A percentile compares a stretch with the other conserved stretches of the same genome.
Evolutionary conservation across 2,797 vertebrate species (phyloP).

Genomic region (Gymnocypris eckloni): DNA sequence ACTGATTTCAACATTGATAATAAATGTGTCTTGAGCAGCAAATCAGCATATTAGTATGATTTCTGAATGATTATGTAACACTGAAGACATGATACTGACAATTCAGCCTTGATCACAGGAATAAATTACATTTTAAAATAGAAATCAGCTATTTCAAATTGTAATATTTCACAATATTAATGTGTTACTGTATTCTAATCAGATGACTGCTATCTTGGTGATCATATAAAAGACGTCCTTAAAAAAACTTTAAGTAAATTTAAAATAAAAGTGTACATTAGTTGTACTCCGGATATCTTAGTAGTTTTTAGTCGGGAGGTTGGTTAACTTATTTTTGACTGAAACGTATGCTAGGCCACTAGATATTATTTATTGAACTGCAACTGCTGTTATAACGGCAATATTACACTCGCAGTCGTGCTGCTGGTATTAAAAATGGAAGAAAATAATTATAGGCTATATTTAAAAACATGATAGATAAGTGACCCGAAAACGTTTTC

Average conservation of each 20-base stretch:
- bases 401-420: too few species aligned
- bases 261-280: too few species aligned
- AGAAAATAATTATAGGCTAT: neutral
- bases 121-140: neutral
- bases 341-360: too few species aligned
- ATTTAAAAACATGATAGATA: too few species aligned
- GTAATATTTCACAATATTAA: neutral
- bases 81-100: neutral
- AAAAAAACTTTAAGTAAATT: too few species aligned
- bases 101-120: neutral
- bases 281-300: too few species aligned
- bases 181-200: neutral
- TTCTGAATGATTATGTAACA: neutral
- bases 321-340: too few species aligned
- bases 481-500: neutral
- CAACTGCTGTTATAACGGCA: too few species aligned
- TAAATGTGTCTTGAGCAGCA: neutral
- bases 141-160: neutral
- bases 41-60: neutral
- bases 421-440: neutral
- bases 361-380: too few species aligned
- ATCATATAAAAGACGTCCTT: too few species aligned
- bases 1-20: neutral
- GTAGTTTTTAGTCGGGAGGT: too few species aligned
- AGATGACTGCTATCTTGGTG: too few species aligned